Percentiles rank a stretch among this genome's conserved stretches.
These are phyloP conservation scores for Ichneumon xanthorius DNA, from an alignment of 2,888 invertebrate genomes.

Conservation along the genomic window DNA sequence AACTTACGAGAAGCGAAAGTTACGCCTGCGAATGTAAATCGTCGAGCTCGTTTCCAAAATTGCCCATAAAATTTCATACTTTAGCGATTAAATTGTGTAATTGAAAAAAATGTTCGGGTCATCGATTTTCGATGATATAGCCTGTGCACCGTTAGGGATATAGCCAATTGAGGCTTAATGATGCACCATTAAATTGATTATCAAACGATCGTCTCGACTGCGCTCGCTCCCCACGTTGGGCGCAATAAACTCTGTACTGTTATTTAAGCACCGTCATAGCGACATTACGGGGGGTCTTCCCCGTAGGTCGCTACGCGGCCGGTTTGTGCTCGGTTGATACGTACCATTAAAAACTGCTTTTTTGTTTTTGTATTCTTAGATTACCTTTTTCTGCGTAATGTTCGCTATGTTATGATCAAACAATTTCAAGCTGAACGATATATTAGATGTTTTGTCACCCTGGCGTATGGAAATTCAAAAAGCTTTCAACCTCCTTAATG, in stretches of 20 bases:
- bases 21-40: not conserved
- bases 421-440: not conserved
- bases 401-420: not conserved
- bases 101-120: not conserved
- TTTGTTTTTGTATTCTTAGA: too few species aligned
- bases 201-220: conserved; percentile 14
- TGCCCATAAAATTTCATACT: not conserved
- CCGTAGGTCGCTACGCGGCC: too few species aligned
- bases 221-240: not conserved
- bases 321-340: too few species aligned
- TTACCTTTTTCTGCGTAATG: too few species aligned
- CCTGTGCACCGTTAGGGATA: not conserved
- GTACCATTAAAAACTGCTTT: too few species aligned
- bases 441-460: not conserved
- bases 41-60: not conserved
- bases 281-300: too few species aligned
- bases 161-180: not conserved
- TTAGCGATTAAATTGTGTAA: not conserved
- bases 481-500: not conserved
- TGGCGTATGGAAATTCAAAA: not conserved
- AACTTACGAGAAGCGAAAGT: not conserved
- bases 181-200: not conserved
- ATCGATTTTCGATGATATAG: not conserved
- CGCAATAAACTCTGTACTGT: conserved; percentile 14
- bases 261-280: not conserved